Evolutionary conservation across 2,113 vertebrate species (phyloP).

Genomic region (Artemisiospiza belli): DNA sequence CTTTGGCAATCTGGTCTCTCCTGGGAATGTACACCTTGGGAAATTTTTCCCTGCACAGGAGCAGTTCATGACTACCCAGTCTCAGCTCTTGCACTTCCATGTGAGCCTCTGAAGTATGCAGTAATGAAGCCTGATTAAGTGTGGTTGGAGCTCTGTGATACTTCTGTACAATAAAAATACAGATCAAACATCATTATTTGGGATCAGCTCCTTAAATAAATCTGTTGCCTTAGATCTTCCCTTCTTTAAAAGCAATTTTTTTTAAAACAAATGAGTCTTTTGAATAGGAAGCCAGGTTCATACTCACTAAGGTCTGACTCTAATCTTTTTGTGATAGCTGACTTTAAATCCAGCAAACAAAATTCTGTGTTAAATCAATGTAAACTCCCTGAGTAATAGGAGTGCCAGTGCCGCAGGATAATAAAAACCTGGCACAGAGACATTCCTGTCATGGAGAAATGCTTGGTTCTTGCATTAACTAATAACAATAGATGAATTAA

Average conservation of each 20-base stretch:
- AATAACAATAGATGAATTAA: conserved; percentile 58
- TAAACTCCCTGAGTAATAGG: conserved; percentile 25
- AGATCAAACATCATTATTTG: neutral
- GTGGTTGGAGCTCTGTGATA: neutral
- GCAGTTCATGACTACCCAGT: neutral
- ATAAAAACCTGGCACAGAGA: conserved; percentile 59
- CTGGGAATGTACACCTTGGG: neutral
- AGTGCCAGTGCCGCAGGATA: conserved; percentile 41
- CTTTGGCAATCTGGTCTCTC: neutral
- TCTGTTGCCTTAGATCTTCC: neutral
- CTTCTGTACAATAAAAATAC: neutral
- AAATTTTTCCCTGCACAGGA: neutral
- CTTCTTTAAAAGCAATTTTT: neutral
- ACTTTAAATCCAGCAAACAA: conserved; percentile 3
- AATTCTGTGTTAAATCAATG: conserved; percentile 22
- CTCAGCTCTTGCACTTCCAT: neutral
- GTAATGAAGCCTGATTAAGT: neutral
- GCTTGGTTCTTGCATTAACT: conserved; percentile 60
- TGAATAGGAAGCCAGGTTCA: neutral
- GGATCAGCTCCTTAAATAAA: neutral
- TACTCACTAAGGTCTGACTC: neutral
- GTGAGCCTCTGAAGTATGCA: neutral
- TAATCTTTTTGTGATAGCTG: neutral
- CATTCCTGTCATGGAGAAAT: conserved; percentile 43
- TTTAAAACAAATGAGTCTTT: neutral